Evolutionary conservation across 2,113 vertebrate genomes (phyloP), one percentile per base, ranked within the genome.

Genomic region (Camelus bactrianus): DNA sequence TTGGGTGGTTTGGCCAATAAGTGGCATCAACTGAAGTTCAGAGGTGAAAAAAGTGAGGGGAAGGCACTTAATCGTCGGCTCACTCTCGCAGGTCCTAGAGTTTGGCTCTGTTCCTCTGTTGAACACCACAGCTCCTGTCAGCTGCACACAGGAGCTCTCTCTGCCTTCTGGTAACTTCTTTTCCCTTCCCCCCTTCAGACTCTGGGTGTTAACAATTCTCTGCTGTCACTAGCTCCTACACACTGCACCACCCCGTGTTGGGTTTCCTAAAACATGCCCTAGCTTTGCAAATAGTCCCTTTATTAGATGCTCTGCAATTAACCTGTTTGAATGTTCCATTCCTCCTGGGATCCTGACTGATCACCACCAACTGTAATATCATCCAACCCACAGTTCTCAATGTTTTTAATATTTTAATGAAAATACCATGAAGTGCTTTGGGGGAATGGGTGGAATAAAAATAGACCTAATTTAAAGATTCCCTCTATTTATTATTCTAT

Each of bases 401-500:
- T 56, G 46, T 84, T 77, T 93, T 77, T 32, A 79, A 72, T 75
- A 32, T 89, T 79, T 79, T 80, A 90, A 65, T 56, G 13, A 93
- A 89, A 65, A 72, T 65, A 65, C 12, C 13, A 70, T 80, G 38
- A 90, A 79, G 38, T 70, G 1, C 26, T 54, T 6, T 13, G 3
- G 1, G 24, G 52, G 10, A 2, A 42, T 42, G 38, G 38, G 5
- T 42, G 5, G 8, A 38, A 72, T 46, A 28, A 79, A 91, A 26
- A 73, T 64, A 64, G 7, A 24, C 6, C 62, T 62, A 2, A 77
- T 72, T 70, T 64, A 84, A 89, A 84, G 24, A 84, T 93, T 77
- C 3, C 24, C n/a, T 93, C 54, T 64, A 48, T 72, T 89, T 77
- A 48, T 11, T 14, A 64, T 93, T 76, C 19, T 69, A 32, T 56